Evolutionary conservation across 2,888 invertebrate species (phyloP).

Genomic region (Osmoderma eremita): DNA sequence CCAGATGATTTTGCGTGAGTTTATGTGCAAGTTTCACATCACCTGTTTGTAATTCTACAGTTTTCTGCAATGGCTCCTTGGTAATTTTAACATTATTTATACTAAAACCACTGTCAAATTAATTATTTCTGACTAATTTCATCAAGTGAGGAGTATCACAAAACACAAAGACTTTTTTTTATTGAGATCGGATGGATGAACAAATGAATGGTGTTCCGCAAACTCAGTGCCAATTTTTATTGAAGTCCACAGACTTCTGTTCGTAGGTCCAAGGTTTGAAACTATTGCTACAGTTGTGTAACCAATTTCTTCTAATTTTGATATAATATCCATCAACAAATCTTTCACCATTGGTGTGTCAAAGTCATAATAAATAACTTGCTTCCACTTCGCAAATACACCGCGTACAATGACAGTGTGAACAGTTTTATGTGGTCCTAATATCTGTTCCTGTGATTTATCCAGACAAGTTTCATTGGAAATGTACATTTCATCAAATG

Average conservation of each 20-base stretch:
- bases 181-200: constrained; percentile 8
- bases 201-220: constrained; percentile 4
- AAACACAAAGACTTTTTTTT: constrained; percentile 46
- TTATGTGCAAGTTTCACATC: constrained; percentile 48
- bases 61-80: constrained; percentile 38
- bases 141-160: constrained; percentile 49
- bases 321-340: constrained; percentile 29
- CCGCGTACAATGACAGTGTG: constrained; percentile 20
- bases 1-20: constrained; percentile 46
- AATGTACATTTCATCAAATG: constrained; percentile 29
- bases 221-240: constrained; percentile 9
- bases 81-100: constrained; percentile 25
- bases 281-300: constrained; percentile 39
- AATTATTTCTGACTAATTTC: constrained; percentile 48
- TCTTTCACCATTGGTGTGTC: constrained; percentile 33
- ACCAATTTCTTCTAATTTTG: constrained; percentile 1
- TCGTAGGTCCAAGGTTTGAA: constrained; percentile 23
- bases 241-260: constrained; percentile 8
- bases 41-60: constrained; percentile 40
- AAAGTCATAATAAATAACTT: constrained; percentile 39
- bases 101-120: constrained; percentile 45
- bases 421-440: constrained; percentile 19
- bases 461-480: constrained; percentile 8
- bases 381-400: constrained; percentile 37
- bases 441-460: neutral